Percentiles rank a stretch among this genome's conserved stretches.
phyloP scores from a whole-genome alignment of 2,797 vertebrate genomes.

The Typhlichthys eigenmanni region DNA sequence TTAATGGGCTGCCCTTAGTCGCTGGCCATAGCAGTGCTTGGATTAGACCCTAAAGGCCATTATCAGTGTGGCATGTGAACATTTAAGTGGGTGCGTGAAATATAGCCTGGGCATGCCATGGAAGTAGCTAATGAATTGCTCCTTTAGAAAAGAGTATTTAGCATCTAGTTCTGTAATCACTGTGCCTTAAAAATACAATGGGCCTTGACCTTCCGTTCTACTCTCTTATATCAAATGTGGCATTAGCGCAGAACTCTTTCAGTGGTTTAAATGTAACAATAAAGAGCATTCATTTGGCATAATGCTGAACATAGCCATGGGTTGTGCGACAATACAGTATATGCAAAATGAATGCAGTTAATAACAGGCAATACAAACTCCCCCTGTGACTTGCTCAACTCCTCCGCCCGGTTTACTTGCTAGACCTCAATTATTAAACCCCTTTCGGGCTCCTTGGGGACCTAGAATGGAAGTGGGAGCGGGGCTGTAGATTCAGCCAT shows the following conservation, averaged over 20 bases:
- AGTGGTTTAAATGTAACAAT: no score
- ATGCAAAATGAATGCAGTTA: constrained; percentile 4
- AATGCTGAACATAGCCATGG: background rate
- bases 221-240: background rate
- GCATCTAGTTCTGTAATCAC: background rate
- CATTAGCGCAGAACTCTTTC: background rate
- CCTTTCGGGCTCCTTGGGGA: constrained; percentile 50
- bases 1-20: constrained; percentile 23
- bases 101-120: background rate
- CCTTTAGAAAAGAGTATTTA: constrained; percentile 4
- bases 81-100: constrained; percentile 10
- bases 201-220: constrained; percentile 7
- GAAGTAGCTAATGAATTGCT: background rate
- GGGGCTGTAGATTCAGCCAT: constrained; percentile 59
- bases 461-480: constrained; percentile 42
- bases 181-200: constrained; percentile 11
- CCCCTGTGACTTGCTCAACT: constrained; percentile 14
- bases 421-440: constrained; percentile 52
- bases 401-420: constrained; percentile 19
- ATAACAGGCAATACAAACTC: constrained; percentile 11
- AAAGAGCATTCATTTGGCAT: background rate
- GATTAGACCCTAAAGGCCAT: constrained; percentile 11
- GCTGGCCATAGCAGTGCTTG: constrained; percentile 11
- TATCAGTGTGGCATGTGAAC: constrained; percentile 11
- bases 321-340: constrained; percentile 12